Evolutionary conservation across 92 coral and sea anemone genomes (phyloP), one percentile per base, ranked within the genome.

Genomic region (Muricea muricata): DNA sequence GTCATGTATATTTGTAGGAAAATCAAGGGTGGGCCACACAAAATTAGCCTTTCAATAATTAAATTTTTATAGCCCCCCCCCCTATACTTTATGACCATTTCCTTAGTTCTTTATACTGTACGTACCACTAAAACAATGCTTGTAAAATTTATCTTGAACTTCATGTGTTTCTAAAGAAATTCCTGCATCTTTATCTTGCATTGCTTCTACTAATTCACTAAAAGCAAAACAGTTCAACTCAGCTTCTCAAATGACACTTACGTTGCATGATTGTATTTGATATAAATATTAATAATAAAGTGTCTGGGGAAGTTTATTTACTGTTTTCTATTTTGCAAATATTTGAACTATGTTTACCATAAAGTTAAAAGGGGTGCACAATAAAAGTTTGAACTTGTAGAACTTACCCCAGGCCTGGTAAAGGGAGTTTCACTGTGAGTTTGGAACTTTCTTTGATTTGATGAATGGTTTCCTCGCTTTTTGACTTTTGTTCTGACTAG

Each of bases 131-230:
- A 97, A 97, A 73, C 98, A 97, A 10, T 92, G 90, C 48, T 91
- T 97, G 90, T 97, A 87, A 47, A 79, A 60, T 50, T 84, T 97
- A 63, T 97, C 98, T 30, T 77, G 87, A 24, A 56, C 85, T 35
- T 83, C 50, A 69, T 97, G 99, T 52, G 80, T 92, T 39, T 86
- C 87, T 28, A 97, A 89, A 17, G 98, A 87, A 60, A 97, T 91
- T n/a, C 99, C 99, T 33, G 99, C 99, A 90, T 87, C 86, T 28
- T 93, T 79, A 77, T 97, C 99, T 81, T 97, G 99, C 99, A 97
- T 97, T 24, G 99, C 99, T 76, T 92, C 94, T 28, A 94, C 86
- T 31, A 97, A 89, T 47, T 97, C 99, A 79, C 98, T 95, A 54
- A 1, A 35, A 48, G 25, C 18, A 57, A 28, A 28, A 21, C 12